Evolutionary conservation across 2,113 vertebrate genomes (phyloP), one percentile per base, ranked within the genome.

Genomic region (Aix galericulata): DNA sequence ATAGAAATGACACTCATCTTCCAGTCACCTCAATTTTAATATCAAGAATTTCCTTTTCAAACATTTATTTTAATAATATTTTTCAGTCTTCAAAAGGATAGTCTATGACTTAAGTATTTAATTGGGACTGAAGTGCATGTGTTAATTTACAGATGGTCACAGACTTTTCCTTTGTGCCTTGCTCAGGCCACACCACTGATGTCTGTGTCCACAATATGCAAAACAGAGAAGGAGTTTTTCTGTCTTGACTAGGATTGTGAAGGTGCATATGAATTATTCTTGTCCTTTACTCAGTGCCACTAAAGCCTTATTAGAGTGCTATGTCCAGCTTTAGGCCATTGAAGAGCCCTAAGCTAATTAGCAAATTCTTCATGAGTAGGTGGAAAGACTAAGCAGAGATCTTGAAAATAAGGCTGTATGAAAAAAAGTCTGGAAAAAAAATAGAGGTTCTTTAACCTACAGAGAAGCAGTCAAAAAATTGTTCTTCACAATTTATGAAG

Each of bases 161-260:
- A 86, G 67, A 88, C 36, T 8, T 6, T 86, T 75, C 16, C 8
- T 66, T 66, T 29, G 3, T 63, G 8, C 17, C 9, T 72, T 82
- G 13, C 27, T 27, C 36, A 46, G 17, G 3, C 5, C 15, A 38
- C 9, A 40, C 9, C 0, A 0, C 3, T 38, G 4, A n/a, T n/a
- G 6, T 75, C 36, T 40, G 17, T 23, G 36, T 13, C 91, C 17
- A 8, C 23, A 13, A 20, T 16, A 25, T 55, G 18, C 64, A 46
- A 85, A 18, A 36, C 2, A 63, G 25, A 2, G 9, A 17, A 48
- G 50, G 5, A 88, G 4, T 0, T 15, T 78, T 72, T 74, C 26
- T 78, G 9, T 64, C 46, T 63, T 78, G 21, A 48, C 18, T 81
- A 84, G 13, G 40, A 3, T 17, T 86, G 5, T 60, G 25, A 67